These are phyloP conservation scores for Cyanoliseus patagonus DNA, from an alignment of 2,113 vertebrate genomes.

Conservation along the genomic window DNA sequence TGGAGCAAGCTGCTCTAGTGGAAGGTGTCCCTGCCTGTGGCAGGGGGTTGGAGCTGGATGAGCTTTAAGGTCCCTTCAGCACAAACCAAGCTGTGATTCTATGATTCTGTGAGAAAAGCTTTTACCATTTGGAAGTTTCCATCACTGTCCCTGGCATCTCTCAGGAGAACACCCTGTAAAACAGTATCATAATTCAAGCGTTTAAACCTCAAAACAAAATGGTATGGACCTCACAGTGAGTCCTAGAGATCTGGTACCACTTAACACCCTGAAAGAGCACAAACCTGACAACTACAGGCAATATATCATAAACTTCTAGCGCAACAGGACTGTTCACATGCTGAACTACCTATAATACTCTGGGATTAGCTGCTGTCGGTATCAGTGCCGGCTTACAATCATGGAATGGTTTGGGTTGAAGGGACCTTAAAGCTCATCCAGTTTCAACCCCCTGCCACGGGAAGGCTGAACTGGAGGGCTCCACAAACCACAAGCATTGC, in stretches of 20 bases:
- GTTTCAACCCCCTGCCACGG: not conserved
- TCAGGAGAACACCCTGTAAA: not conserved
- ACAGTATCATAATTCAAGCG: not conserved
- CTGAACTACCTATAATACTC: not conserved
- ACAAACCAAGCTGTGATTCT: not conserved
- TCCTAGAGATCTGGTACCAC: not conserved
- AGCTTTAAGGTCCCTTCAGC: not conserved
- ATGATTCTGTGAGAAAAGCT: not conserved
- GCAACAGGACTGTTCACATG: not conserved
- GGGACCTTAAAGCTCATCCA: not conserved
- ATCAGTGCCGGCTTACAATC: not conserved
- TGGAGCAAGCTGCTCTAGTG: not conserved
- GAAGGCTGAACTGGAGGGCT: not conserved
- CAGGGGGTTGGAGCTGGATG: not conserved
- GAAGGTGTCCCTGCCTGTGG: fast-evolving
- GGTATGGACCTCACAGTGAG: not conserved
- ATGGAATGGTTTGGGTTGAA: not conserved
- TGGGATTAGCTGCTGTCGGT: not conserved
- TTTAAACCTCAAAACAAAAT: not conserved
- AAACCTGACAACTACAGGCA: not conserved
- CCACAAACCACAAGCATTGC: not conserved
- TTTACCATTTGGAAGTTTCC: not conserved
- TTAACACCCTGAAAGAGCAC: not conserved
- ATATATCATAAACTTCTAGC: not conserved
- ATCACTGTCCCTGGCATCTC: not conserved